Base-by-base conservation (phyloP, 2,888 invertebrate species). In the Elysia crispata region DNA sequence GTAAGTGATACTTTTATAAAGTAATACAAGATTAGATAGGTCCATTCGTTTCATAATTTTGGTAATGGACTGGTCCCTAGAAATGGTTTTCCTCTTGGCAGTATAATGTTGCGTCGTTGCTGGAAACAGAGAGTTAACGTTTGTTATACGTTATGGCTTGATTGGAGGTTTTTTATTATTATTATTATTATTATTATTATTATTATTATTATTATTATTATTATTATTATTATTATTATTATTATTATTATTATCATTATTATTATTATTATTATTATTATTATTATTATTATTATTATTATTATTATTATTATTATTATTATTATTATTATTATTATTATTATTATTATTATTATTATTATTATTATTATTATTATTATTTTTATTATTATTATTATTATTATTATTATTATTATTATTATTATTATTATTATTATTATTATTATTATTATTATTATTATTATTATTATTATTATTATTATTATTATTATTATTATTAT, bases 371-470 rank as follows among this genome's bases (percentile, higher is more conserved):
- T 62, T 41, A 6, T 41, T 64, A 6, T 41, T 41, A 20, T 62
- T 57, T 1, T 57, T 57, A 6, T 57, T 41, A 6, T 57, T 30
- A 6, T 57, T 41, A 5, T 41, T 64, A 5, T 57, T 41, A 6
- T 57, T 57, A 8, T 30, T 28, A 6, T 57, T 57, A 8, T 28
- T 57, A 6, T 41, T 60, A 20, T 41, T 64, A n/a, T 62, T 64
- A 0, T 41, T 64, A n/a, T 41, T 64, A 30, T 50, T 64, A n/a
- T 41, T 64, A 30, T 41, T 64, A n/a, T 41, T 76, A 15, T 41
- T 76, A 5, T 57, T 74, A 5, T 33, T 70, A 3, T 70, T 20
- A 31, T 70, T 70, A 31, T 70, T 41, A 31, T 70, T 70, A 8
- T 41, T 41, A 6, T 57, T 33, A 6, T 74, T 41, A 13, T 74